Conservation (phyloP, 2,113 vertebrate species). For the Poeciliopsis turrubarensis region DNA sequence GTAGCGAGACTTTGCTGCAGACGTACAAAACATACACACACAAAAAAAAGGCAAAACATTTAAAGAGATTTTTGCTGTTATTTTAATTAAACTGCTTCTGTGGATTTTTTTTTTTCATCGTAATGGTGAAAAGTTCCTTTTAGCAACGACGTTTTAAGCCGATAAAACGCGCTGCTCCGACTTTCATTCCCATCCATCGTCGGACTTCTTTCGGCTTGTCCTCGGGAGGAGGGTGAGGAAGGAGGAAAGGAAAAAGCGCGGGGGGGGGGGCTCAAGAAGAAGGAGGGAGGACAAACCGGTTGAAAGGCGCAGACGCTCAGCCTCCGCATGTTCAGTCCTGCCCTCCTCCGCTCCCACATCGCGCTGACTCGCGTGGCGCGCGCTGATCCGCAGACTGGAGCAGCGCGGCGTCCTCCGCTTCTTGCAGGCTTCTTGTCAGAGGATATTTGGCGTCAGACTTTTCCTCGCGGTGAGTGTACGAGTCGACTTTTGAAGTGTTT, state of each 20-base stretch:
- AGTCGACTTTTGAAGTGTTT: neutral
- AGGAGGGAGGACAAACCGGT: constrained; percentile 31
- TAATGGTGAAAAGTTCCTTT: neutral
- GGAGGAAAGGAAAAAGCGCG: neutral
- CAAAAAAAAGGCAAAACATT: neutral
- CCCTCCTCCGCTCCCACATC: constrained; percentile 45
- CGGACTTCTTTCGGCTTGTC: neutral
- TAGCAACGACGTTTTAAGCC: constrained; percentile 17
- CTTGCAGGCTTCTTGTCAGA: neutral
- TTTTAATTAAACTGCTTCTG: neutral
- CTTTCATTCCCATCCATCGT: constrained; percentile 26
- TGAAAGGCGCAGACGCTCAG: constrained; percentile 38
- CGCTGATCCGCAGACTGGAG: constrained; percentile 11
- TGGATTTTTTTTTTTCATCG: neutral
- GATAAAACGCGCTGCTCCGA: constrained; percentile 1
- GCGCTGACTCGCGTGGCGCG: constrained; percentile 34
- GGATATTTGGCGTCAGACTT: constrained; percentile 28
- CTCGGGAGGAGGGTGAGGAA: neutral
- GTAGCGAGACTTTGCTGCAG: neutral
- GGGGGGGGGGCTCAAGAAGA: constrained; percentile 1
- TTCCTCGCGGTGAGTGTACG: constrained; percentile 12
- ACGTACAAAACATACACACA: neutral
- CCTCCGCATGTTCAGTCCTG: constrained; percentile 71
- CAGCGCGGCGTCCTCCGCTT: neutral
- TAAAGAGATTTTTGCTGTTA: neutral